Evolutionary conservation across 2,113 vertebrate genomes (phyloP), one percentile per base, ranked within the genome.

Genomic region (Scomber japonicus): DNA sequence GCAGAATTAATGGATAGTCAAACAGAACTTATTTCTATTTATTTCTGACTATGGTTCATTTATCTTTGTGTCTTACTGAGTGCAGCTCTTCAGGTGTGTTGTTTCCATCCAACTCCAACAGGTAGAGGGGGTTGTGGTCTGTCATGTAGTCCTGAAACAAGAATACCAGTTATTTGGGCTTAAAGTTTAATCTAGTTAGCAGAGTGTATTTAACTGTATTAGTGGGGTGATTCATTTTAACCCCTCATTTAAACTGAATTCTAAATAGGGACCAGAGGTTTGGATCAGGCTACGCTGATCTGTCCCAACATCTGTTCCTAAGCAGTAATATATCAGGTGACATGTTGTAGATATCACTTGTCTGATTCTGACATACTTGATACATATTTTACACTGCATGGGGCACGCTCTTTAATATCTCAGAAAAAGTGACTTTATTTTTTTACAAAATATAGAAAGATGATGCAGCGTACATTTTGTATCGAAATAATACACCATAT

Each of bases 91-190:
- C 94, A 62, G 94, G 84, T 57, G 91, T 65, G 51, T 93, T 95
- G 86, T 95, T 96, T 93, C 97, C 98, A 91, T 99, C 95, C 50
- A 99, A 84, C 78, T 99, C 97, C 88, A 99, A 93, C 59, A 97
- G 84, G 80, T 92, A 94, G 0, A 95, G 92, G 11, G 95, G 94
- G 83, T 96, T 92, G 4, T 96, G 96, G 31, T 93, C 90, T 75
- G 90, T 82, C 94, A 99, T 96, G 78, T 96, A 92, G 72, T 96
- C 95, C 98, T 99, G 69, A 86, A 62, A 84, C 1, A 60, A 67
- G 57, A 21, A 71, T 10, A 53, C 4, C 0, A 48, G 27, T 53
- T 24, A 40, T 40, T 10, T 40, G 35, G 35, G 7, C 35, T 40
- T 40, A 40, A 40, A 40, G 8, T 40, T 8, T 40, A 40, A 40